Evolutionary conservation across 2,888 invertebrate species (phyloP).

Genomic region (Acanthosepion esculentum): DNA sequence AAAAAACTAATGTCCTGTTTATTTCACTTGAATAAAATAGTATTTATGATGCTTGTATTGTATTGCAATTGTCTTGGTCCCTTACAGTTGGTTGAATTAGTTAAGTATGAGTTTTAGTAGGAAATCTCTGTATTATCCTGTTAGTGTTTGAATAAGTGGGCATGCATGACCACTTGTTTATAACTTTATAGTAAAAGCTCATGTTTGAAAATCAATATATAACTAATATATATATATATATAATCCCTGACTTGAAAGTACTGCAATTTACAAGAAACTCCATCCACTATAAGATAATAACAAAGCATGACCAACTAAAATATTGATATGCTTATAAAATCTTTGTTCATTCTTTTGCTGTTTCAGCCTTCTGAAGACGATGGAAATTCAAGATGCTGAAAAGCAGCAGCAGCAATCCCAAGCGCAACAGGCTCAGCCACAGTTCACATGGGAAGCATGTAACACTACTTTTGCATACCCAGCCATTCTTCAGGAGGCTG

Average conservation of each 20-base stretch:
- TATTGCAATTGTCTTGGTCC: too few species aligned
- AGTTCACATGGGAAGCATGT: slow-evolving; percentile 42
- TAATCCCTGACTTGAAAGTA: too few species aligned
- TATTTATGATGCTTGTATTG: too few species aligned
- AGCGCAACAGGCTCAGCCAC: neutral
- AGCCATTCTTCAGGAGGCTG: slow-evolving; percentile 34
- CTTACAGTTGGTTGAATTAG: too few species aligned
- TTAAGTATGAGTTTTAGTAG: too few species aligned
- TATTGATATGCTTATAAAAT: neutral
- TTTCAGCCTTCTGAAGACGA: slow-evolving; percentile 24
- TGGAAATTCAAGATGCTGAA: slow-evolving; percentile 41
- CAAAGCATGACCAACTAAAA: neutral
- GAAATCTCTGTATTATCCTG: too few species aligned
- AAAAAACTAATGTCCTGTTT: too few species aligned
- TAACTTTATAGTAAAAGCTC: neutral
- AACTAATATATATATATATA: neutral
- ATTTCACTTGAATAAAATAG: too few species aligned
- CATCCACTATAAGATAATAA: neutral
- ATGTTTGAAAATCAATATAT: neutral
- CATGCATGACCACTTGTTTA: too few species aligned
- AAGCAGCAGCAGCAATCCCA: neutral
- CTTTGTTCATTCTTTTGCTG: neutral
- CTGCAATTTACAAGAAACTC: too few species aligned
- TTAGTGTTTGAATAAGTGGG: too few species aligned
- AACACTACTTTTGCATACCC: slow-evolving; percentile 36